A percentile compares a stretch with the other conserved stretches of the same genome.
phyloP scores from a whole-genome alignment of 2,113 vertebrate species.

The Notarius lentiginosus region DNA sequence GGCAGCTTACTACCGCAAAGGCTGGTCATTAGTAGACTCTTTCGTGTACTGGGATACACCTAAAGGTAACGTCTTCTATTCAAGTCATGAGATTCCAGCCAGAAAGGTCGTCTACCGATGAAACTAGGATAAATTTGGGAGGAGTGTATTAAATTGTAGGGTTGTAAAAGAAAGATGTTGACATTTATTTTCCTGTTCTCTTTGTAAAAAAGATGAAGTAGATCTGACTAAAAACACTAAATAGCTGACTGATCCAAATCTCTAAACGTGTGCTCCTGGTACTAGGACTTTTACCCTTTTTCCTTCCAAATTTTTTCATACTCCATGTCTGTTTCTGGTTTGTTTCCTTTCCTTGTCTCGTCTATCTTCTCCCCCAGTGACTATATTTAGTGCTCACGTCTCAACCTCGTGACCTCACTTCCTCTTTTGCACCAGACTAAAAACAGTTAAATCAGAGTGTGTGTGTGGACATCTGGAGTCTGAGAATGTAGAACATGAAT shows the following conservation, averaged over 20 bases:
- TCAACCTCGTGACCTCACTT: constrained; percentile 66
- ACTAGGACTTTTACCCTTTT: neutral
- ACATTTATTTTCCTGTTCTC: neutral
- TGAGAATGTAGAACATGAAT: constrained; percentile 45
- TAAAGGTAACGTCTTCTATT: constrained; percentile 73
- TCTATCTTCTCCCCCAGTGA: constrained; percentile 46
- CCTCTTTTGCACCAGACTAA: constrained; percentile 62
- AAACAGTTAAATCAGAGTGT: constrained; percentile 51
- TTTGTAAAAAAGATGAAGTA: neutral
- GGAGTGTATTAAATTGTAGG: neutral
- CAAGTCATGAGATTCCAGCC: too few species aligned
- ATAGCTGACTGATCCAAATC: constrained; percentile 8
- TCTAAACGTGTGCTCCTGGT: neutral
- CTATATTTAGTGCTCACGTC: constrained; percentile 67
- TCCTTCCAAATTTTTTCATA: constrained; percentile 5
- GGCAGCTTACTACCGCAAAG: constrained; percentile 88
- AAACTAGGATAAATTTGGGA: neutral
- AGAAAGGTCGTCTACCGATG: neutral
- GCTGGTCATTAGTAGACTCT: constrained; percentile 90
- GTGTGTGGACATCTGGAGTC: constrained; percentile 51
- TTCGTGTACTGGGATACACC: constrained; percentile 91
- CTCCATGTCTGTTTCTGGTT: constrained; percentile 39
- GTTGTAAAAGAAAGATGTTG: neutral
- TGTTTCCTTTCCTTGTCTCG: constrained; percentile 23
- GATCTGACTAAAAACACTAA: constrained; percentile 8